Percentiles rank a stretch among this genome's conserved stretches.
These are phyloP conservation scores for Sorex maritimensis DNA, from an alignment of 2,797 vertebrate species.

Conservation along the genomic window DNA sequence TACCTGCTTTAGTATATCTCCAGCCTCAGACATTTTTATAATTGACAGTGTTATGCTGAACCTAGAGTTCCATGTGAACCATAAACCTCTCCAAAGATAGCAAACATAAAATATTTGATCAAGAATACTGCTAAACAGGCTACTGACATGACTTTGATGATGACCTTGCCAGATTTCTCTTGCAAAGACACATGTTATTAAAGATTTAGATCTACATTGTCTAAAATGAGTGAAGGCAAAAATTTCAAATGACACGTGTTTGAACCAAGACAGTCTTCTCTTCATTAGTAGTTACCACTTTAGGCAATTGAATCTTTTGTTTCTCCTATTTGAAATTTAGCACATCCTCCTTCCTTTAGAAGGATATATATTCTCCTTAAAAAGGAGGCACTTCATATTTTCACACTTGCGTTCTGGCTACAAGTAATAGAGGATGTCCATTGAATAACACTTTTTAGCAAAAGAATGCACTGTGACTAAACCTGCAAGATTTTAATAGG, in stretches of 20 bases:
- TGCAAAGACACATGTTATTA: not conserved
- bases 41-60: constrained; percentile 16
- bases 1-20: not conserved
- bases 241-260: constrained; percentile 24
- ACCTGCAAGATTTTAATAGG: not conserved
- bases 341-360: constrained; percentile 12
- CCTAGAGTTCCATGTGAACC: not conserved
- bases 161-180: constrained; percentile 18
- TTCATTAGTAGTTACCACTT: not conserved
- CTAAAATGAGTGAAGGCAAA: constrained; percentile 33
- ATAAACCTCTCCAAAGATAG: not conserved
- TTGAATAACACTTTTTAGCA: not conserved
- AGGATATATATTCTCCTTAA: constrained; percentile 32
- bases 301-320: not conserved
- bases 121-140: no score
- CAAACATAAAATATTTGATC: not conserved
- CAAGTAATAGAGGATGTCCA: not conserved
- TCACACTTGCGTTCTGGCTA: not conserved
- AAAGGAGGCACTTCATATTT: constrained; percentile 42
- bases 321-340: constrained; percentile 47
- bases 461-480: not conserved
- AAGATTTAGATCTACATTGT: not conserved
- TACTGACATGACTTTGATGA: not conserved
- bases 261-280: not conserved
- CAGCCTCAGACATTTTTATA: not conserved